phyloP scores from a whole-genome alignment of 2,888 invertebrate genomes.

The Tachina lurida region DNA sequence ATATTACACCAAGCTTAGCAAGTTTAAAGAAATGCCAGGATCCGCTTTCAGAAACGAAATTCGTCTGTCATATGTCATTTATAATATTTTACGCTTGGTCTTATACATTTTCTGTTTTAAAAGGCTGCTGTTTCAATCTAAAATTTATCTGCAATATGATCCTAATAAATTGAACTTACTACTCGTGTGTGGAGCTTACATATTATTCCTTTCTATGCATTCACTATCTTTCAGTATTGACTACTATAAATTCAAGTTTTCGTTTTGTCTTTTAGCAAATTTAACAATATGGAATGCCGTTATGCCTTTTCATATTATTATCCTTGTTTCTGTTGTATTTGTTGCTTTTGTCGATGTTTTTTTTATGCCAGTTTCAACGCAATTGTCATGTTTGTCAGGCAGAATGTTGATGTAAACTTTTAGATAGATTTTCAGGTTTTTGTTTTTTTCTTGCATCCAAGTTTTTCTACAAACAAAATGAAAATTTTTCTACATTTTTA shows the following conservation, averaged over 20 bases:
- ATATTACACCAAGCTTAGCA: too few relatives aligned
- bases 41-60: too few relatives aligned
- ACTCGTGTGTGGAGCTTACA: constrained; percentile 7
- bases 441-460: constrained; percentile 3
- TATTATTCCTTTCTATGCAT: constrained; percentile 41
- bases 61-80: too few relatives aligned
- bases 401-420: constrained; percentile 53
- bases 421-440: constrained; percentile 33
- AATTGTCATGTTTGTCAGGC: constrained; percentile 63
- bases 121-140: too few relatives aligned
- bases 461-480: constrained; percentile 10
- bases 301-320: constrained; percentile 34
- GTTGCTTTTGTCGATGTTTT: background rate
- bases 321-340: constrained; percentile 6
- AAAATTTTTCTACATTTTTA: background rate
- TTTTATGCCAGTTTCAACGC: constrained; percentile 29
- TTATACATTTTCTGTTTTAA: too few relatives aligned
- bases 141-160: too few relatives aligned
- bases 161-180: too few relatives aligned
- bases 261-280: constrained; percentile 19
- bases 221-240: constrained; percentile 23
- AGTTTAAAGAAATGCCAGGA: too few relatives aligned
- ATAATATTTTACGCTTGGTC: too few relatives aligned
- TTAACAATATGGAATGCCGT: constrained; percentile 4
- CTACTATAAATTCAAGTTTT: constrained; percentile 16